Conservation (phyloP, 2,113 vertebrate species). For the Callipepla californica region DNA sequence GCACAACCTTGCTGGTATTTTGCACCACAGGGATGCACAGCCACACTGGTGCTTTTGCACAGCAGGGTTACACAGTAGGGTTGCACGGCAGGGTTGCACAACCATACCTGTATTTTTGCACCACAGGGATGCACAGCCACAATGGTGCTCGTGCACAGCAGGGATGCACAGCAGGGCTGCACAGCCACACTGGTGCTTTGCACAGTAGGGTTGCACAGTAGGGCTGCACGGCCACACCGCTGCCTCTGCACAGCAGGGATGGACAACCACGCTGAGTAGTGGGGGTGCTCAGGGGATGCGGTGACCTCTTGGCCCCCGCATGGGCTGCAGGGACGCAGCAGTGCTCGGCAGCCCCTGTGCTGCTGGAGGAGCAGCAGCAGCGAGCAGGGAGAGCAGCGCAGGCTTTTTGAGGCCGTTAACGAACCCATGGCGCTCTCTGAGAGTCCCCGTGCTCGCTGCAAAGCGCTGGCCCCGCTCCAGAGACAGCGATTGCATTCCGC, state of each 20-base stretch:
- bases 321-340: rapidly evolving
- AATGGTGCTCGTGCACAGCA: no score
- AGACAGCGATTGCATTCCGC: neutral
- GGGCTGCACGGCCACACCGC: neutral
- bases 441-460: neutral
- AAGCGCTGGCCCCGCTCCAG: neutral
- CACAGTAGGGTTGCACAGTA: neutral
- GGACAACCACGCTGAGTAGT: neutral
- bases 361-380: neutral
- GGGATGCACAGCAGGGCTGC: no score
- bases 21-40: no score
- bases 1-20: neutral
- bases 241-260: neutral
- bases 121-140: no score
- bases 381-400: neutral
- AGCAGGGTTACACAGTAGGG: no score
- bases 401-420: neutral
- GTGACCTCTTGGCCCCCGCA: neutral
- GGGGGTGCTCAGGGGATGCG: neutral
- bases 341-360: neutral
- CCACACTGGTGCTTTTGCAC: no score
- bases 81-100: no score
- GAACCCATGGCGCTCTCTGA: neutral
- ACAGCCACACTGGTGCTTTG: no score
- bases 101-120: no score